Evolutionary conservation across 2,797 vertebrate species (phyloP).

Genomic region (Lates japonicus): DNA sequence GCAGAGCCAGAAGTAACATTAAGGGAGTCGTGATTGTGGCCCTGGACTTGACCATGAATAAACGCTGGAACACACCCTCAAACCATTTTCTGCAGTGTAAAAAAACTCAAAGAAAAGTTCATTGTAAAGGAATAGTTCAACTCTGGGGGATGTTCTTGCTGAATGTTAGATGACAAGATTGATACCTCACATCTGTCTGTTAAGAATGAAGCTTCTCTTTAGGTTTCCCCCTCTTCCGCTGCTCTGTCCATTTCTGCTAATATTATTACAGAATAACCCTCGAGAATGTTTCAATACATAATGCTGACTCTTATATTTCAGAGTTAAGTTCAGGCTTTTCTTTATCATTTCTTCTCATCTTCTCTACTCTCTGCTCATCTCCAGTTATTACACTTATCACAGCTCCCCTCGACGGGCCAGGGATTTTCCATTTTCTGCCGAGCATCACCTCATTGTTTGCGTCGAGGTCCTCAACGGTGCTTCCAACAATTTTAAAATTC

Average conservation of each 20-base stretch:
- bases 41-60: constrained; percentile 2
- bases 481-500: constrained; percentile 25
- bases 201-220: neutral
- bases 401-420: neutral
- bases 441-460: constrained; percentile 9
- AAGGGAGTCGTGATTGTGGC: neutral
- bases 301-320: neutral
- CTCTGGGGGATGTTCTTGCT: neutral
- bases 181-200: neutral
- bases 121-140: neutral
- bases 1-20: constrained; percentile 37
- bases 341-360: neutral
- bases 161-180: neutral
- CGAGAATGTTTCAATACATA: neutral
- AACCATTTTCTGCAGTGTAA: neutral
- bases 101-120: neutral
- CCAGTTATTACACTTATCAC: neutral
- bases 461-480: neutral
- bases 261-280: neutral
- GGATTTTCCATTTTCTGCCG: constrained; percentile 18
- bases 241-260: neutral
- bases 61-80: constrained; percentile 1
- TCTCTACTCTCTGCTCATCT: neutral
- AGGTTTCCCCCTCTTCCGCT: neutral
- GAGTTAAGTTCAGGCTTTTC: neutral